Evolutionary conservation across 2,113 vertebrate genomes (phyloP).

Genomic region (Cepphus grylle): DNA sequence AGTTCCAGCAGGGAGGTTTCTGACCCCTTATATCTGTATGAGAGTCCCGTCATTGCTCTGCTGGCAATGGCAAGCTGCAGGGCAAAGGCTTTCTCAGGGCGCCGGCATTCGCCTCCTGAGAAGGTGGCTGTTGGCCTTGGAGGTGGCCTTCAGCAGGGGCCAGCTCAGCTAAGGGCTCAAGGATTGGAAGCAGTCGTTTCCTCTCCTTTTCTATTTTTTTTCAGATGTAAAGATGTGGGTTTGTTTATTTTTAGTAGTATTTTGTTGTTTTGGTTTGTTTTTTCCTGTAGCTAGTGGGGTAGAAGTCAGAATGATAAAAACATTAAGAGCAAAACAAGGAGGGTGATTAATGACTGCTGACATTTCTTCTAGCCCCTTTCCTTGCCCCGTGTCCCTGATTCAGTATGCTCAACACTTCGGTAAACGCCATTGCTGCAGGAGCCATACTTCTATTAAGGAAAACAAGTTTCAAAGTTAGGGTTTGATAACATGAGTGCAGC

Average conservation of each 20-base stretch:
- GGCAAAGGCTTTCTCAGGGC: neutral
- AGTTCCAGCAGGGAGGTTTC: neutral
- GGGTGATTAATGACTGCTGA: neutral
- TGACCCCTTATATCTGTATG: too few species aligned
- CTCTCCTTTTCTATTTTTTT: neutral
- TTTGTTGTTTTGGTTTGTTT: neutral
- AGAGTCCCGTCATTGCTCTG: neutral
- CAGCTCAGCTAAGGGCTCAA: too few species aligned
- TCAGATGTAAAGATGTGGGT: neutral
- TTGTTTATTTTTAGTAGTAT: neutral
- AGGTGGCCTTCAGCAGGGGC: neutral
- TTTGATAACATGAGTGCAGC: neutral
- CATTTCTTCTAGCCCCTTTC: neutral
- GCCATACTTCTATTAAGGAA: neutral
- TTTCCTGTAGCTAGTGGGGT: neutral
- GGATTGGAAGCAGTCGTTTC: rapidly evolving
- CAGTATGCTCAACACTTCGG: neutral
- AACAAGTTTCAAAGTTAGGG: neutral
- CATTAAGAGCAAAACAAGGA: neutral
- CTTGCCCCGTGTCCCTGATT: neutral
- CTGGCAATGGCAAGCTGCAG: neutral
- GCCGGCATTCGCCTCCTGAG: too few species aligned
- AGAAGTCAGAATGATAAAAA: neutral
- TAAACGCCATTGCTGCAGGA: neutral
- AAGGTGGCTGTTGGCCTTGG: rapidly evolving